Evolutionary conservation across 2,797 vertebrate genomes (phyloP), one percentile per base, ranked within the genome.

Genomic region (Buphagus erythrorhynchus): DNA sequence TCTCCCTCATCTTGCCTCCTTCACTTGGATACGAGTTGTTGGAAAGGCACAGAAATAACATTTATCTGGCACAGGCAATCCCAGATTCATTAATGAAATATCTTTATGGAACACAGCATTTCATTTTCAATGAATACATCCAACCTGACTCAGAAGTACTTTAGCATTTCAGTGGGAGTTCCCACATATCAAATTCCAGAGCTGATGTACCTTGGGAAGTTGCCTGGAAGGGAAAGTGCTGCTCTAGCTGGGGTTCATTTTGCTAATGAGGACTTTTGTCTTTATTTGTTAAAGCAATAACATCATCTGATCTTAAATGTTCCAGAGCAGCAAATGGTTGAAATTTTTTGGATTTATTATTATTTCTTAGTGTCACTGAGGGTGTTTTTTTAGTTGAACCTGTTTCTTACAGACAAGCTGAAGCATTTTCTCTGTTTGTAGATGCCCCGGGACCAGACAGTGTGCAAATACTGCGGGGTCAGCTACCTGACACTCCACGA

Each of bases 401-500:
- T 72, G 22, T 68, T 58, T 58, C 40, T 79, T 48, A 21, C 25
- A 19, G 49, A 5, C 28, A 26, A 4, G 31, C 43, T 46, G 46
- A 13, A 24, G 25, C 45, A 11, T 66, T 71, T 72, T 20, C 13
- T 72, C 13, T 84, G 52, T 36, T 10, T 58, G 45, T 89, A 99
- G 99, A 99, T 99, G 99, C 96, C 98, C 63, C 97, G 86, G 69
- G 98, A 98, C 36, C 98, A 99, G 95, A 99, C 98, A 0, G 97
- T 98, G 69, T 99, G 99, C 92, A 98, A 97, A 48, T 99, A 99
- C 97, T 99, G 99, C 12, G 99, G 99, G 5, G 98, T 99, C 82
- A 99, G 99, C 98, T 99, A 99, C 95, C 94, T 99, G 86, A 98
- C 99, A 80, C 98, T 99, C 81, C 98, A 99, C 9, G 99, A 99